These are phyloP conservation scores for Atherinosoma microstoma DNA, from an alignment of 2,797 vertebrate species.

Conservation along the genomic window DNA sequence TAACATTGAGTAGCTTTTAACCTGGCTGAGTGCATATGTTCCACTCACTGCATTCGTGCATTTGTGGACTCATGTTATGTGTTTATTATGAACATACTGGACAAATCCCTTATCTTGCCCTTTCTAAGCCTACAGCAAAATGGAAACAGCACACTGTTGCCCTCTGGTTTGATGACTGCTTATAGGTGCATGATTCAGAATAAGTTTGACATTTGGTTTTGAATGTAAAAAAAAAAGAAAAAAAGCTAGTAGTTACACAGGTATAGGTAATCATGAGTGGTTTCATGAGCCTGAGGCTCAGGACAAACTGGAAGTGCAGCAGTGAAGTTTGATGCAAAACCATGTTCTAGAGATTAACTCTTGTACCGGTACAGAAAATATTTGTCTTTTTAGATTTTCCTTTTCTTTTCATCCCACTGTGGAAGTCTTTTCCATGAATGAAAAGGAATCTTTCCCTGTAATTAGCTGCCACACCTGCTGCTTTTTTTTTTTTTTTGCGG, in stretches of 20 bases:
- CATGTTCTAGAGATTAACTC: slow-evolving; percentile 56
- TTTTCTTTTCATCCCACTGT: slow-evolving; percentile 49
- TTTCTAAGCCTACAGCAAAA: slow-evolving; percentile 48
- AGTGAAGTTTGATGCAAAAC: slow-evolving; percentile 36
- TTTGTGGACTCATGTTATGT: slow-evolving; percentile 16
- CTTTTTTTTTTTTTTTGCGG: slow-evolving; percentile 59
- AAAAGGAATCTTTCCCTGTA: slow-evolving; percentile 70
- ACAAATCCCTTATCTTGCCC: slow-evolving; percentile 48
- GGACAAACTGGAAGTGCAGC: slow-evolving; percentile 23
- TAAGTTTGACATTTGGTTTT: slow-evolving; percentile 28
- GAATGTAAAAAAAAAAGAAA: slow-evolving; percentile 14
- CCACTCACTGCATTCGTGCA: slow-evolving; percentile 31
- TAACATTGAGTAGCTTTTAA: slow-evolving; percentile 57
- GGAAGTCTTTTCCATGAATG: slow-evolving; percentile 66
- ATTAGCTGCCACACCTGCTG: slow-evolving; percentile 74
- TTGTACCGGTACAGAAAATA: slow-evolving; percentile 45
- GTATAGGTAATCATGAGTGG: slow-evolving; percentile 1
- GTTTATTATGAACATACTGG: slow-evolving; percentile 48
- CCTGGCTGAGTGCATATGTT: slow-evolving; percentile 40
- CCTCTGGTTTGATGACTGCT: slow-evolving; percentile 11
- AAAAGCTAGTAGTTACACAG: slow-evolving; percentile 5
- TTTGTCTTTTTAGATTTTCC: slow-evolving; percentile 50
- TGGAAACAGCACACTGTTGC: slow-evolving; percentile 32
- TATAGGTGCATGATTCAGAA: slow-evolving; percentile 12
- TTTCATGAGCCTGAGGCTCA: slow-evolving; percentile 28